Evolutionary conservation across 2,113 vertebrate species (phyloP), one percentile per base, ranked within the genome.

Genomic region (Pollachius pollachius): DNA sequence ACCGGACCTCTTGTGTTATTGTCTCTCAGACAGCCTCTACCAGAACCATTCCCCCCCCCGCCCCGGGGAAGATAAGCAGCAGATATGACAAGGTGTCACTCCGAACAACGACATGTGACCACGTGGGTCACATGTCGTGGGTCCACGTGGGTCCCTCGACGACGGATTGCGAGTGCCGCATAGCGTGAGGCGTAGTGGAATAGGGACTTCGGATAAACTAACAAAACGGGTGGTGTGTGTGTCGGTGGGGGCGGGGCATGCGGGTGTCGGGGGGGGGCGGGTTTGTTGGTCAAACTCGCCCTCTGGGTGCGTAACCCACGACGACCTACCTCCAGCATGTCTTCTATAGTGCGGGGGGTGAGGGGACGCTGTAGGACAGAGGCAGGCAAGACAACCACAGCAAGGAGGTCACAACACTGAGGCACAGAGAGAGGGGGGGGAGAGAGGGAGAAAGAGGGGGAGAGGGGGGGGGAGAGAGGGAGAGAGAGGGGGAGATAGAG

Each of bases 291-390:
- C 81, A 76, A 84, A 79, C 64, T 68, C 74, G 64, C 79, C 75
- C 70, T 72, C 68, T 68, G 74, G 73, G 73, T 68, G 15, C n/a
- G 70, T n/a, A 75, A 74, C 60, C 67, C 68, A 25, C 80, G 65
- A 62, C 76, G 79, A 92, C 92, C 78, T 92, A 92, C 92, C 92
- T 93, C 89, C 54, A 90, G 86, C 89, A 92, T 83, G 89, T 93
- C 76, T 52, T 90, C 88, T 91, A 92, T 87, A 84, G 88, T 87
- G 60, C 85, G 89, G 80, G 92, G 90, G 83, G 90, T 83, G 80
- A 91, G 86, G 75, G 71, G 85, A 73, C 83, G 83, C 92, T 92
- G 87, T 67, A 37, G 84, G 77, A 81, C 81, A 88, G 72, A 88
- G 80, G 81, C 74, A 86, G 80, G 78, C 11, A 77, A 79, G 80